phyloP scores from a whole-genome alignment of 2,888 invertebrate genomes.

The Philonicus albiceps region DNA sequence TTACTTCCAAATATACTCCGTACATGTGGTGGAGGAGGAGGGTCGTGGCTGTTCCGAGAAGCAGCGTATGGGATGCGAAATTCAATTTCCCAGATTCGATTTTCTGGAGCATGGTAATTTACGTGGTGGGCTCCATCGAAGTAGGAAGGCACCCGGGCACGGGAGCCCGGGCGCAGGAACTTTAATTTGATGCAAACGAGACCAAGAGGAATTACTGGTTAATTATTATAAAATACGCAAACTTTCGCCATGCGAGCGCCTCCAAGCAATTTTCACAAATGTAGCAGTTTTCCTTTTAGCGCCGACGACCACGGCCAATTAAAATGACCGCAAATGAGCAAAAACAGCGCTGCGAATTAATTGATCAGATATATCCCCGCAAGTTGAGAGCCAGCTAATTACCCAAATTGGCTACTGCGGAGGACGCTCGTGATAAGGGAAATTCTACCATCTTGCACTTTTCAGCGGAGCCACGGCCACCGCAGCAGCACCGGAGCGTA shows the following conservation, averaged over 20 bases:
- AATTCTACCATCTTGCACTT: conserved; percentile 29
- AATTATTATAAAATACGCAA: conserved; percentile 16
- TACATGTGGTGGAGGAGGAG: background rate
- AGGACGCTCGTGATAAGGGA: conserved; percentile 16
- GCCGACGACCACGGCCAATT: background rate
- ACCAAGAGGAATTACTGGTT: conserved; percentile 1
- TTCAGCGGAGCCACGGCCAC: background rate
- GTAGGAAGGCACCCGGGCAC: background rate
- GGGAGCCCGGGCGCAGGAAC: background rate
- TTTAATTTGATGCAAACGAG: conserved; percentile 15
- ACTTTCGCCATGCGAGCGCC: background rate
- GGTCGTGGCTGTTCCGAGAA: background rate
- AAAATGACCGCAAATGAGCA: conserved; percentile 25
- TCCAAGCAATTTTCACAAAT: conserved; percentile 8
- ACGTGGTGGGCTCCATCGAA: background rate
- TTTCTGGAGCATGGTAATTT: background rate
- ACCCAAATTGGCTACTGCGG: conserved; percentile 28
- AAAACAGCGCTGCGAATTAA: conserved; percentile 25
- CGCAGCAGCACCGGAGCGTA: background rate
- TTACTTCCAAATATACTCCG: conserved; percentile 41
- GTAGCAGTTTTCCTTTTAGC: conserved; percentile 4
- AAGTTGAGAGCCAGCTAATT: conserved; percentile 32
- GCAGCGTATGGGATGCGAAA: background rate
- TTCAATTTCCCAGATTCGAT: conserved; percentile 25
- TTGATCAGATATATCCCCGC: conserved; percentile 30